Base-by-base conservation (phyloP, 2,797 vertebrate genomes). In the Sibirionetta formosa region DNA sequence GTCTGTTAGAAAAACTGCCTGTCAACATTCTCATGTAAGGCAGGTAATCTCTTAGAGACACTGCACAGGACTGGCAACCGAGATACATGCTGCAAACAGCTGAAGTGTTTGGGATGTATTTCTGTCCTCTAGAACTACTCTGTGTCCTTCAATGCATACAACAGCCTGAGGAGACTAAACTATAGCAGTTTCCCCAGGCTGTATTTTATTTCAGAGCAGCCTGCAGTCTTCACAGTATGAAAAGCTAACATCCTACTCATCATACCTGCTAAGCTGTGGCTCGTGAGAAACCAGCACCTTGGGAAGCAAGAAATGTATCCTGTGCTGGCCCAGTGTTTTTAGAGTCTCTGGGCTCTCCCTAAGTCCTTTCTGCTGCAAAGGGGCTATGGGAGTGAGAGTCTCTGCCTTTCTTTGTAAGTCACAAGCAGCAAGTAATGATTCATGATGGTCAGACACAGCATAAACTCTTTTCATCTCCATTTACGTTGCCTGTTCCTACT, bases 401-500 rank as follows among this genome's bases (percentile, higher is more conserved):
- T 17, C 1, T 7, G 60, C 11, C 11, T 63, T 66, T 70, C 50
- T 69, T 82, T 53, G 16, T 31, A 78, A 51, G 24, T 36, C 54
- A 26, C 8, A 9, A 7, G 8, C 22, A 40, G 42, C 29, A 88
- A 93, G 60, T 38, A 42, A 76, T 16, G 10, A 7, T 53, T 66
- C 69, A 24, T 16, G 18, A 77, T 33, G 66, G 44, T 22, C 9
- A 29, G 65, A 9, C 9, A 4, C 42, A 86, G 46, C 16, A 38
- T 19, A 51, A 42, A 70, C 29, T 56, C 15, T 15, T 80, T 58
- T 75, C n/a, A 53, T 63, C 48, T 66, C 42, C 19, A 19, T 15
- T 29, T 71, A 65, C 0, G 0, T 7, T 66, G 35, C 33, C 61
- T 0, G 0, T 70, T 29, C 31, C 60, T 61, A 44, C 79, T 91